Base-by-base conservation (phyloP, 2,888 invertebrate species). In the Hirtodrosophila cameraria region DNA sequence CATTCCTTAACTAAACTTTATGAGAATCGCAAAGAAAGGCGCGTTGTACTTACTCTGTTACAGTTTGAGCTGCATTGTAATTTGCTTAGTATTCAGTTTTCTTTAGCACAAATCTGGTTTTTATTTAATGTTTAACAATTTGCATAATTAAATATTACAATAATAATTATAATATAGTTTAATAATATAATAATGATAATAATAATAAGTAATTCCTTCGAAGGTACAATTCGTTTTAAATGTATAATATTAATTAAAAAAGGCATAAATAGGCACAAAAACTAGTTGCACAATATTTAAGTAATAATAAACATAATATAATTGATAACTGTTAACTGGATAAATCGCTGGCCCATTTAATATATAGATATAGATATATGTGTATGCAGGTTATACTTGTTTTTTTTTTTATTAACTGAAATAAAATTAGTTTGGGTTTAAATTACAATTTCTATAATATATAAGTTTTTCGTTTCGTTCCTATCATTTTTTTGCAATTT, bases 151-250 rank as follows among this genome's bases (percentile, higher is more conserved):
- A 65, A 67, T 70, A 71, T 55, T 65, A 69, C 52, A 75, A 55
- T 71, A 65, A 64, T 63, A 60, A 45, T 60, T 35, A 49, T 55
- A 60, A 53, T 58, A 43, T 33, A 42, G 69, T 49, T 61, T 60
- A 50, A 64, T 64, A 61, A 62, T 61, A 38, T 53, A 41, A 58
- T 72, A 52, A 62, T 78, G 61, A 70, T 75, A 54, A 58, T 55
- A 64, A 69, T 70, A 61, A 66, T 73, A 61, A 68, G n/a, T 70
- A 66, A 70, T 62, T 66, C 83, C 78, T 39, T 72, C 80, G 58
- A 85, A 85, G 85, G 82, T 80, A 85, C 85, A 75, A 70, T 75
- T 80, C 75, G 75, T 68, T 85, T 62, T 58, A 30, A 15, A 36
- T 57, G n/a, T n/a, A 48, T 64, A 55, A 38, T 53, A 69, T 66